Base-by-base conservation (phyloP, 2,113 vertebrate genomes). In the Hymenochirus boettgeri region DNA sequence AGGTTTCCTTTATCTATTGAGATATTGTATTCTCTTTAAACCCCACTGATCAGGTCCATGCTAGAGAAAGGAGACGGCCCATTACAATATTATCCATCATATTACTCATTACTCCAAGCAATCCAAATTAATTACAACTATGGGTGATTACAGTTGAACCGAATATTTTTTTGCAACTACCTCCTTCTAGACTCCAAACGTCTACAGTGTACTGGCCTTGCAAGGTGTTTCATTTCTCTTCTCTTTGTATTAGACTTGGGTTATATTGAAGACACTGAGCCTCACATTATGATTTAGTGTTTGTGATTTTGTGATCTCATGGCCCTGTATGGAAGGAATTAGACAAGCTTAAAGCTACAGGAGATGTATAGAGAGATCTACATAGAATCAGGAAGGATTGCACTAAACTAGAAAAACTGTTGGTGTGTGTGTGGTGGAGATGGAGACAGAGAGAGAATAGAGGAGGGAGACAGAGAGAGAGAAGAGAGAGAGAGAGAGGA, bases 261-360 rank as follows among this genome's bases (percentile, higher is more conserved):
- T 70, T 85, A 87, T 82, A 82, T 72, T 84, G 76, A 83, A 72
- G 79, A 79, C 31, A 61, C 77, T 82, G 77, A 70, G 77, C 74
- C 82, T 77, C 78, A 54, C 75, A 72, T 80, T 89, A 88, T 85
- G 82, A 88, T 84, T n/a, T 87, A 84, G 72, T 81, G 76, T 83
- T 86, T 84, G 76, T 63, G 79, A 87, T 83, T 87, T 82, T 77
- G 75, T 75, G 83, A 86, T 85, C 80, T 87, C 83, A 83, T 79
- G 77, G 76, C 80, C 76, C 70, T 31, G 80, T 74, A 81, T 83
- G 87, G 86, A 86, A 87, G 85, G 84, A 77, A 80, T 84, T 83
- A 86, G 76, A 61, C 73, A 64, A 73, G 74, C 75, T 82, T 74
- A 73, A 79, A 75, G 80, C 74, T 82, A 76, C 56, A 65, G 64